phyloP scores from a whole-genome alignment of 2,888 invertebrate genomes.

The Sepiola atlantica region DNA sequence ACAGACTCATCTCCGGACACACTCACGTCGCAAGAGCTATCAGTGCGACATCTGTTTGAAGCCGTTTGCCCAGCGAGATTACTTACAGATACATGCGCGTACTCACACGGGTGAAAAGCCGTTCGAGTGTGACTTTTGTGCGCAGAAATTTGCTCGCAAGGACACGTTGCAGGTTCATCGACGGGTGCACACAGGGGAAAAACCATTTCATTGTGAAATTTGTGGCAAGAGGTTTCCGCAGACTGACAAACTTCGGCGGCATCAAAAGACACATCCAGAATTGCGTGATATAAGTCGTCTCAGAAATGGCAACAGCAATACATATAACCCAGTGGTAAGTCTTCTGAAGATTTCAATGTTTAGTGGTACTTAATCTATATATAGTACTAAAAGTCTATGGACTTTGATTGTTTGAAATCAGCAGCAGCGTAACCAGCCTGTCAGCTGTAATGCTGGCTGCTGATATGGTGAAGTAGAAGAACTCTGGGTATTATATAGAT shows the following conservation, averaged over 20 bases:
- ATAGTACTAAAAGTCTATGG: too few relatives aligned
- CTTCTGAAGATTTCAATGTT: not conserved
- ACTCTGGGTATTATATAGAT: too few relatives aligned
- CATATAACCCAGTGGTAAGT: not conserved
- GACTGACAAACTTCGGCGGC: constrained; percentile 42
- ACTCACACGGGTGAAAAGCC: constrained; percentile 33
- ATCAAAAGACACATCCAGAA: constrained; percentile 24
- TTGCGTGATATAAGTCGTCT: not conserved
- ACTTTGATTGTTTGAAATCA: too few relatives aligned
- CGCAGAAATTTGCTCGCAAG: constrained; percentile 41
- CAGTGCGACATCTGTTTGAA: constrained; percentile 38
- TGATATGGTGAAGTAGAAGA: too few relatives aligned
- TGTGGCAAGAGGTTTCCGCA: constrained; percentile 39
- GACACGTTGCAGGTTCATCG: constrained; percentile 41
- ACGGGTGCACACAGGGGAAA: constrained; percentile 38
- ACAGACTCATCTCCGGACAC: constrained; percentile 36
- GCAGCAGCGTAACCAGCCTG: too few relatives aligned
- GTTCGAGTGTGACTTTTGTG: constrained; percentile 33
- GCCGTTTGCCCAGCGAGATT: constrained; percentile 23
- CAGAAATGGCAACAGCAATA: not conserved
- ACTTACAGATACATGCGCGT: constrained; percentile 20
- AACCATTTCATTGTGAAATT: constrained; percentile 41
- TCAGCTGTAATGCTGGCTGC: too few relatives aligned
- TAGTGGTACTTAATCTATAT: not conserved
- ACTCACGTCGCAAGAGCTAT: not conserved